A percentile compares a stretch with the other conserved stretches of the same genome.
Conservation (phyloP, 2,797 vertebrate species). For the Gadopsis bispinosus region DNA sequence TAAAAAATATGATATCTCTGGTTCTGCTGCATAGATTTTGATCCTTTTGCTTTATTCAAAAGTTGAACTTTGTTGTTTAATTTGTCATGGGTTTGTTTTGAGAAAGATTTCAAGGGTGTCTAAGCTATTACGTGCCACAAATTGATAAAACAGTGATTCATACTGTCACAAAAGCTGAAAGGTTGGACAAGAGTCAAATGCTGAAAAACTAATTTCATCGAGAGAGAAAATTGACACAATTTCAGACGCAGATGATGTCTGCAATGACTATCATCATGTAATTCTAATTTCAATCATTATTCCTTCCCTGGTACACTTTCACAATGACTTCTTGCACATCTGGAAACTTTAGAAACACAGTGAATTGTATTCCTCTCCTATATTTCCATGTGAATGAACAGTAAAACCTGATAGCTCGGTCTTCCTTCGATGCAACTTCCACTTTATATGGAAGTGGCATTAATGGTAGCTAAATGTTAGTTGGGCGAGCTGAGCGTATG, state of each 20-base stretch:
- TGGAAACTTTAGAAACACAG: not conserved
- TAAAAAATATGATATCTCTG: not conserved
- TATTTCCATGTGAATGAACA: slow-evolving; percentile 9
- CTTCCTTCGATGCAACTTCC: slow-evolving; percentile 11
- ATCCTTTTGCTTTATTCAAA: not conserved
- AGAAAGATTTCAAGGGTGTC: not conserved
- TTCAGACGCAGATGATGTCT: not conserved
- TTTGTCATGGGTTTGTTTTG: not conserved
- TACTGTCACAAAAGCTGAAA: not conserved
- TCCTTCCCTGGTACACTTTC: not conserved
- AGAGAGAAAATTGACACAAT: not conserved
- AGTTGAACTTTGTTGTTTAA: not conserved
- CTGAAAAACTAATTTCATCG: not conserved
- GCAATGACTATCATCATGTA: not conserved
- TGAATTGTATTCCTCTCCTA: not conserved
- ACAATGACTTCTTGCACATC: not conserved
- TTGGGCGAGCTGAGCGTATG: slow-evolving; percentile 5
- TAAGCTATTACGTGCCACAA: not conserved
- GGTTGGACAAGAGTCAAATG: not conserved
- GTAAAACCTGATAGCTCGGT: slow-evolving; percentile 11
- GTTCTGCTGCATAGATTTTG: not conserved
- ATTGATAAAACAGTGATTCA: slow-evolving; percentile 1
- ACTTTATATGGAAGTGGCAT: not conserved
- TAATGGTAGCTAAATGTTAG: slow-evolving; percentile 1
- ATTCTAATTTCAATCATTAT: not conserved